These are phyloP conservation scores for Acrossocheilus wenchowensis DNA, from an alignment of 2,797 vertebrate genomes.

Conservation along the genomic window DNA sequence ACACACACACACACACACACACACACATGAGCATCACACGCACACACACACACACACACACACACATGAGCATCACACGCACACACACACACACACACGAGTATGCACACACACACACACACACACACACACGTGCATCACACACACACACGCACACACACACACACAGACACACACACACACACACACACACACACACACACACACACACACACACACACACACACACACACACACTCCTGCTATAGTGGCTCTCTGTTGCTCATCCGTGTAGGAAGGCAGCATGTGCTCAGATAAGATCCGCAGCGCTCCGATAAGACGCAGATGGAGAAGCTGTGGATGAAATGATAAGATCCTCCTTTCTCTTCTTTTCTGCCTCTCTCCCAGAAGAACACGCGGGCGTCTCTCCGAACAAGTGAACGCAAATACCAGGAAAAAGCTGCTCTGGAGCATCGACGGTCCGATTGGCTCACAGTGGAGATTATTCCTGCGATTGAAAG, in stretches of 20 bases:
- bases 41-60: no score
- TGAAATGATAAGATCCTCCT: constrained; percentile 34
- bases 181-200: no score
- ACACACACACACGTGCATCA: no score
- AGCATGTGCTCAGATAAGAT: constrained; percentile 32
- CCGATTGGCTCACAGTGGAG: neutral
- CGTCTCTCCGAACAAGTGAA: neutral
- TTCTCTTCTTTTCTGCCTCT: constrained; percentile 6
- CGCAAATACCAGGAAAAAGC: constrained; percentile 18
- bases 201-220: no score
- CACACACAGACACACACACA: no score
- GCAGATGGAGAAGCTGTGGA: constrained; percentile 13
- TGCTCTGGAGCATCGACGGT: neutral
- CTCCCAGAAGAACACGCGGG: constrained; percentile 27
- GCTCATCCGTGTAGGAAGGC: constrained; percentile 20
- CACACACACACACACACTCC: no score
- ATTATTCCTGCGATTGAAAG: neutral
- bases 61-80: no score
- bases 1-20: no score
- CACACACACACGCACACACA: no score
- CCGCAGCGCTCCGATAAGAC: neutral
- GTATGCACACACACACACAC: no score
- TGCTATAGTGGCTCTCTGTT: neutral
- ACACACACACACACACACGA: no score
- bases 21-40: no score